Base-by-base conservation (phyloP, 2,888 invertebrate species). In the Cistogaster globosa region DNA sequence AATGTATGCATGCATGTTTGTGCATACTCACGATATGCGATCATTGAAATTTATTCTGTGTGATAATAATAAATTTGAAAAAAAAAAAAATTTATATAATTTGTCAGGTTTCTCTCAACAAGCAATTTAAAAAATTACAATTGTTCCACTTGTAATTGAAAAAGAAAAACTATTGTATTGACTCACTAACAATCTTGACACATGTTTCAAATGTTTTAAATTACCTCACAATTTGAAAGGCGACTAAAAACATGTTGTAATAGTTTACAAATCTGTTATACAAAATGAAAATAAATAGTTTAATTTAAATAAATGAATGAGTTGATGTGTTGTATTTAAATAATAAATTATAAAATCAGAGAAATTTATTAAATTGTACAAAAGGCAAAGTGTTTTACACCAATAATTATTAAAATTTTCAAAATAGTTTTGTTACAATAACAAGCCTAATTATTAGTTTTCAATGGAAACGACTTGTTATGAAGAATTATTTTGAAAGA, bases 71-170 rank as follows among this genome's bases (percentile, higher is more conserved):
- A 57, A 69, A 18, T 45, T 11, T 22, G 32, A n/a, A 58, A n/a
- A n/a, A n/a, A n/a, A n/a, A n/a, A n/a, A n/a, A n/a, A n/a, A n/a
- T n/a, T n/a, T n/a, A 69, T 18, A 32, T 53, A 69, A 51, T 67
- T 67, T 69, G 14, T 45, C 45, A 63, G 53, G 26, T 78, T 69
- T 62, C 20, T 20, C 26, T 60, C 16, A 8, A 55, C 32, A 26
- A 36, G 36, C 18, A 63, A 69, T 81, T 68, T 51, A 58, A 65
- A 51, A 67, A 57, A 57, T 45, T 48, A 71, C 16, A 57, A 48
- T 65, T 18, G 11, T 67, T 38, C 6, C 51, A 22, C 22, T 51
- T 58, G 58, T 22, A 68, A 55, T 26, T 69, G 45, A 12, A 57
- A 36, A 32, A 32, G 1, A 32, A 53, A 63, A 62, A 51, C 51